These are phyloP conservation scores for Alsophila aescularia DNA, from an alignment of 2,888 invertebrate genomes.

Conservation along the genomic window DNA sequence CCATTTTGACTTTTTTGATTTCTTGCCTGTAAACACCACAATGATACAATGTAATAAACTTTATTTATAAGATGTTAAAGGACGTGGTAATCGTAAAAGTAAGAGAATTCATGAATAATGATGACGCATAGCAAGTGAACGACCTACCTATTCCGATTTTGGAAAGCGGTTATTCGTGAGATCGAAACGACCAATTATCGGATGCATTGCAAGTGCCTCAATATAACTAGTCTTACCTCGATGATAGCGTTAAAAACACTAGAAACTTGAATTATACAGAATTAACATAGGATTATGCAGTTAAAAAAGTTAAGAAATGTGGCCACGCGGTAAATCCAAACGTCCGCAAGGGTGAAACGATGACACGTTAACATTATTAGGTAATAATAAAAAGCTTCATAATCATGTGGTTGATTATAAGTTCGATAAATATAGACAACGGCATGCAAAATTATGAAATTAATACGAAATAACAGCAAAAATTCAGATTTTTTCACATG, in stretches of 20 bases:
- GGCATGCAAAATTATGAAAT: constrained; percentile 45
- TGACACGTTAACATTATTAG: constrained; percentile 83
- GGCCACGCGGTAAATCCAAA: constrained; percentile 85
- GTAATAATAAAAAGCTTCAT: constrained; percentile 53
- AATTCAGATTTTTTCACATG: constrained; percentile 72
- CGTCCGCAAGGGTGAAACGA: constrained; percentile 80
- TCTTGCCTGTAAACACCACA: constrained; percentile 86
- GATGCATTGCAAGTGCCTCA: constrained; percentile 45
- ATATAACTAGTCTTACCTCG: constrained; percentile 41
- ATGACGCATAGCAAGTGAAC: constrained; percentile 79
- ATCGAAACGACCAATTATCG: constrained; percentile 47
- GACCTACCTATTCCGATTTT: constrained; percentile 76
- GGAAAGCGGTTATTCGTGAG: constrained; percentile 75
- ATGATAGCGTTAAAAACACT: constrained; percentile 34
- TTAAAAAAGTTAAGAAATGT: constrained; percentile 67
- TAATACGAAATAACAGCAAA: constrained; percentile 43
- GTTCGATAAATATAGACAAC: constrained; percentile 45
- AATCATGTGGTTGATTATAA: constrained; percentile 36
- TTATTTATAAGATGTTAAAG: constrained; percentile 30
- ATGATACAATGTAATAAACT: constrained; percentile 21
- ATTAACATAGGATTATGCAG: constrained; percentile 47
- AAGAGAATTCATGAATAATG: constrained; percentile 63
- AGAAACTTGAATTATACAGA: constrained; percentile 38
- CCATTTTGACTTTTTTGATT: constrained; percentile 94
- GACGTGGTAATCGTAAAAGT: constrained; percentile 41